These are phyloP conservation scores for Mormyrops boulengeri DNA, from an alignment of 2,797 vertebrate genomes.

Conservation along the genomic window DNA sequence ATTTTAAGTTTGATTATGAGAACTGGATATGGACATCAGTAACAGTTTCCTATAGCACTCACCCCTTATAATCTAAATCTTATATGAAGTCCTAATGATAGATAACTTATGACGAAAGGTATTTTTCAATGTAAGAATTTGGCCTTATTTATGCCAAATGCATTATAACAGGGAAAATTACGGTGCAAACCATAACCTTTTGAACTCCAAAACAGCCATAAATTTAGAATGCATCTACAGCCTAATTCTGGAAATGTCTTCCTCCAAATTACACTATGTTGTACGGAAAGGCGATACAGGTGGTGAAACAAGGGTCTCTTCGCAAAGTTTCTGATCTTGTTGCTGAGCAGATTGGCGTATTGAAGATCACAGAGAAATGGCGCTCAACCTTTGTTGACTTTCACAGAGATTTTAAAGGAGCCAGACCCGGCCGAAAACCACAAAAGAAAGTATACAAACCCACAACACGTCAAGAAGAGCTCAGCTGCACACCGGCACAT, in stretches of 20 bases:
- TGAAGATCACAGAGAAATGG: neutral
- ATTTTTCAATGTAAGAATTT: neutral
- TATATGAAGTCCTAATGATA: neutral
- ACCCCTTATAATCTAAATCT: neutral
- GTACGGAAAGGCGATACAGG: neutral
- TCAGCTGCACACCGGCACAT: neutral
- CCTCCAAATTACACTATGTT: neutral
- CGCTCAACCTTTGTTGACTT: slow-evolving; percentile 10
- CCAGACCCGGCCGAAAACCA: neutral
- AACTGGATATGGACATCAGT: neutral
- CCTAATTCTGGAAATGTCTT: neutral
- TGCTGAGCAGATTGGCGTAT: neutral
- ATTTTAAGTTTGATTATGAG: neutral
- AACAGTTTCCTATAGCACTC: neutral
- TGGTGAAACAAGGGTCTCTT: neutral
- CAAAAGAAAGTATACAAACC: neutral
- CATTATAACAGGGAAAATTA: neutral
- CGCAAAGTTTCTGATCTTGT: neutral
- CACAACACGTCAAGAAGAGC: neutral
- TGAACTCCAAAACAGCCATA: neutral
- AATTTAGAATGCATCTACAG: neutral
- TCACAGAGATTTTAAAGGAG: neutral
- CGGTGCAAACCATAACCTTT: neutral
- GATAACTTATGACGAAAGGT: neutral
- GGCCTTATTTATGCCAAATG: neutral